Evolutionary conservation across 2,797 vertebrate species (phyloP).

Genomic region (Hoplostethus mediterraneus): DNA sequence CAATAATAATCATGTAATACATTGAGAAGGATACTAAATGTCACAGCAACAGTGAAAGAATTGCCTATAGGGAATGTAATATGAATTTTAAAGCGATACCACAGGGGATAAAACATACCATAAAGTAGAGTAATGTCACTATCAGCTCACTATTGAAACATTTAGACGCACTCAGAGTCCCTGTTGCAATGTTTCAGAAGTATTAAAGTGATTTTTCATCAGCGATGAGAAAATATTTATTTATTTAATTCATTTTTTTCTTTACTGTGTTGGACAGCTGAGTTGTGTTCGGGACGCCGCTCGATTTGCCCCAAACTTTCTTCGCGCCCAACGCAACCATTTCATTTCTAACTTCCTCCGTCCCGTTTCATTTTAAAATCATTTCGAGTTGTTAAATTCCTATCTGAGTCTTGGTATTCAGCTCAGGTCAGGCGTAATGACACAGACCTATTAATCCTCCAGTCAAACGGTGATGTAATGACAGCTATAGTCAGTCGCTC

Average conservation of each 20-base stretch:
- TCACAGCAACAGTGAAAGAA: too few relatives aligned
- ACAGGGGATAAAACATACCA: too few relatives aligned
- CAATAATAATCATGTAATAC: too few relatives aligned
- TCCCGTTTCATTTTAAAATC: too few relatives aligned
- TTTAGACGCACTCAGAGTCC: too few relatives aligned
- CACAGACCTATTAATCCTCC: conserved; percentile 75
- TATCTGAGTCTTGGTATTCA: conserved; percentile 57
- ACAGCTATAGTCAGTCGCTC: conserved; percentile 69
- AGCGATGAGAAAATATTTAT: background rate
- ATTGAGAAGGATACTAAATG: too few relatives aligned
- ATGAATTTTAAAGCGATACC: too few relatives aligned
- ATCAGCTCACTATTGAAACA: background rate
- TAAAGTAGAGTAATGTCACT: background rate
- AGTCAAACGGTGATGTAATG: conserved; percentile 78
- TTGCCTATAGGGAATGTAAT: too few relatives aligned
- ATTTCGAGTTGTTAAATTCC: conserved; percentile 64
- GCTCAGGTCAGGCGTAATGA: conserved; percentile 77
- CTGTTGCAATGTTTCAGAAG: too few relatives aligned
- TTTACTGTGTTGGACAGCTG: background rate
- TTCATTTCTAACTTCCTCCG: conserved; percentile 5
- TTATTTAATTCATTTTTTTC: background rate
- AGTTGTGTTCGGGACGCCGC: background rate
- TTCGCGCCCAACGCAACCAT: background rate
- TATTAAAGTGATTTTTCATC: too few relatives aligned
- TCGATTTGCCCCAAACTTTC: background rate